Percentiles rank a stretch among this genome's conserved stretches.
Evolutionary conservation across 2,113 vertebrate species (phyloP).

Genomic region (Rissa tridactyla): DNA sequence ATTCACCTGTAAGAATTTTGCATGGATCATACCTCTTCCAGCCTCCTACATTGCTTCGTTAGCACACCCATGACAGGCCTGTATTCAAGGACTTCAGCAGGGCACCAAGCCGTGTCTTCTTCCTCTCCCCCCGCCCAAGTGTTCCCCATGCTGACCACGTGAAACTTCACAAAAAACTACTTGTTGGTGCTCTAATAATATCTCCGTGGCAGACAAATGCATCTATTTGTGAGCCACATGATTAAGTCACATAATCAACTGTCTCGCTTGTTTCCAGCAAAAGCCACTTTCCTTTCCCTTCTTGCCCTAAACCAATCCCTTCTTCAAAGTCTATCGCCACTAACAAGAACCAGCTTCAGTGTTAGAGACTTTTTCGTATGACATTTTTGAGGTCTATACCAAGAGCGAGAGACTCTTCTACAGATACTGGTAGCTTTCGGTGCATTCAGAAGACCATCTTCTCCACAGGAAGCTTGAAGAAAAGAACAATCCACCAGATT

Average conservation of each 20-base stretch:
- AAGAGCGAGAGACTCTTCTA: background rate
- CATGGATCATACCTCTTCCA: background rate
- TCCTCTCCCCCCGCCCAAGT: fast-evolving
- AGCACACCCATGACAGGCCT: fast-evolving
- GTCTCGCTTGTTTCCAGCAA: background rate
- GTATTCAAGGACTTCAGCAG: background rate
- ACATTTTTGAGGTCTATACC: background rate
- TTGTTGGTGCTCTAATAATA: background rate
- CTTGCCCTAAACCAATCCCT: background rate
- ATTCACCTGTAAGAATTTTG: background rate
- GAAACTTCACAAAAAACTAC: background rate
- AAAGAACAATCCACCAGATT: background rate
- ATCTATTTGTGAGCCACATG: fast-evolving
- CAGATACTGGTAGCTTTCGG: background rate
- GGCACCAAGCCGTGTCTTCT: fast-evolving
- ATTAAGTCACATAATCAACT: background rate
- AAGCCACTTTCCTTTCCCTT: background rate
- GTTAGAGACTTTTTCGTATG: background rate
- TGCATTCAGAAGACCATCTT: background rate
- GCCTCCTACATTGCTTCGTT: background rate
- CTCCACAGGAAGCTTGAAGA: background rate
- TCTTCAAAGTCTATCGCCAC: background rate
- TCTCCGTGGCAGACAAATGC: background rate
- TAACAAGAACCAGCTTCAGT: background rate
- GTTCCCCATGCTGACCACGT: background rate